Evolutionary conservation across 2,888 invertebrate species (phyloP).

Genomic region (Sminthurides aquaticus): DNA sequence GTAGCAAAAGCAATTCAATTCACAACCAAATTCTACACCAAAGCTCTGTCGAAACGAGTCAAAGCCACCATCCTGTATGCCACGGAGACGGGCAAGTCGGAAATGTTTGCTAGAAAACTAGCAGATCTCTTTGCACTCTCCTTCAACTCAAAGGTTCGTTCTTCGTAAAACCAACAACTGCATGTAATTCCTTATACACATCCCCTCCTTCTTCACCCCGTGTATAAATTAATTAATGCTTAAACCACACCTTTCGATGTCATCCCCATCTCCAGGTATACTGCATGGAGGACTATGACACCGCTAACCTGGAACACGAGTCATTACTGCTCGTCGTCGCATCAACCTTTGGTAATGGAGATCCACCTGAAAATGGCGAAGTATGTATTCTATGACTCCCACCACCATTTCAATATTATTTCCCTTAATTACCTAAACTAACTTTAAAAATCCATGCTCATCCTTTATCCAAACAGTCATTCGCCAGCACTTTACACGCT

Average conservation of each 20-base stretch:
- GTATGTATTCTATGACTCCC: no score
- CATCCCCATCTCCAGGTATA: constrained; percentile 68
- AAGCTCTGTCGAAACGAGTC: constrained; percentile 82
- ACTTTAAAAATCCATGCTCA: no score
- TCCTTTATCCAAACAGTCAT: no score
- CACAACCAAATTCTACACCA: constrained; percentile 89
- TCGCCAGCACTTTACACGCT: constrained; percentile 66
- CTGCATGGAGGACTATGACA: constrained; percentile 90
- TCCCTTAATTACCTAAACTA: no score
- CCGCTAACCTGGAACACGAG: constrained; percentile 88
- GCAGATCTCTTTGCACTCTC: constrained; percentile 88
- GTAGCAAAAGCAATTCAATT: constrained; percentile 93
- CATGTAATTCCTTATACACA: no score
- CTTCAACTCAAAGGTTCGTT: constrained; percentile 79
- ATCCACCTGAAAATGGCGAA: constrained; percentile 94
- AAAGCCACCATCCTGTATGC: constrained; percentile 93
- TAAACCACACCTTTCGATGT: no score
- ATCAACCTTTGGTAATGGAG: constrained; percentile 94
- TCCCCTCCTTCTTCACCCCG: no score
- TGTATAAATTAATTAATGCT: no score
- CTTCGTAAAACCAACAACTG: no score
- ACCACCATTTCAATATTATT: no score
- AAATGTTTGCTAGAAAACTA: constrained; percentile 84
- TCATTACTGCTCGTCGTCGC: constrained; percentile 85
- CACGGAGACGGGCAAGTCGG: constrained; percentile 93